phyloP scores from a whole-genome alignment of 2,113 vertebrate species.

The Lophotis ruficrista region DNA sequence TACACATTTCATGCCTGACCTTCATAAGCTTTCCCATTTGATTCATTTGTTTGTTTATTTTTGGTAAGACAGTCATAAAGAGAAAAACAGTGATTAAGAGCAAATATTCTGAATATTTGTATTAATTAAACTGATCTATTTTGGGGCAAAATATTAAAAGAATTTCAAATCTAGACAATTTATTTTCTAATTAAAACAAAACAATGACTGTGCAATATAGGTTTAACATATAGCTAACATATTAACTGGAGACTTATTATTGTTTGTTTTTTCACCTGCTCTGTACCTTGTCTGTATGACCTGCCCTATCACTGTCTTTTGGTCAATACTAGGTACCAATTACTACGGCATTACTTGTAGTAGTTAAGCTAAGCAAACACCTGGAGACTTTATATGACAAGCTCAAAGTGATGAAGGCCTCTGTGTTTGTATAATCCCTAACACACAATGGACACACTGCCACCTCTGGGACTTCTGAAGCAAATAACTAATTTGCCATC shows the following conservation, averaged over 20 bases:
- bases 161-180: not conserved
- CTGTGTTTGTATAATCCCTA: not conserved
- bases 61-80: not conserved
- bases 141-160: not conserved
- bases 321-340: not conserved
- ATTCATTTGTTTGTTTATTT: not conserved
- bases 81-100: not conserved
- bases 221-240: not conserved
- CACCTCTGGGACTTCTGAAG: not conserved
- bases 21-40: not conserved
- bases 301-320: not conserved
- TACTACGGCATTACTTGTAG: not conserved
- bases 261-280: not conserved
- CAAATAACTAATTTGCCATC: not conserved
- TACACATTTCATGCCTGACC: not conserved
- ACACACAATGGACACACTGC: accelerated
- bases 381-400: not conserved
- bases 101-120: not conserved
- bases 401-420: accelerated
- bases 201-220: not conserved
- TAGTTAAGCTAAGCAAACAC: not conserved
- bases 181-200: not conserved
- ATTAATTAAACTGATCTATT: not conserved
- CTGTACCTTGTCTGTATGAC: not conserved
- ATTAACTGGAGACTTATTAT: not conserved